phyloP scores from a whole-genome alignment of 2,113 vertebrate genomes.

The Alexandromys fortis region DNA sequence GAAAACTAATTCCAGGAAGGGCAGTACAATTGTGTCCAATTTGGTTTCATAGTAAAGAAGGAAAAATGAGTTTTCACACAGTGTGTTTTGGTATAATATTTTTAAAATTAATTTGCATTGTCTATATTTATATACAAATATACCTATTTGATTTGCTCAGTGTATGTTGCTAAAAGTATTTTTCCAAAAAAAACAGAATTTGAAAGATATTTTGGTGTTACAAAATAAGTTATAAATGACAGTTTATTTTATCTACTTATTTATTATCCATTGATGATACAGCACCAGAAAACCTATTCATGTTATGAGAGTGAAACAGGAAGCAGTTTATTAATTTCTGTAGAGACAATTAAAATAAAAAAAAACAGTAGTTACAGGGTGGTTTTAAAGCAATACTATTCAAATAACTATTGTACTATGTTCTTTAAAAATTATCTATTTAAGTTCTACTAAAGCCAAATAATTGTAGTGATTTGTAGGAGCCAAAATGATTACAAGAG shows the following conservation, averaged over 20 bases:
- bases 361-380: not conserved
- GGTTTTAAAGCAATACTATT: not conserved
- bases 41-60: not conserved
- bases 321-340: not conserved
- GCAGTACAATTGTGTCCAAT: not conserved
- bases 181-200: not conserved
- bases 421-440: not conserved
- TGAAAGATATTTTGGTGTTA: not conserved
- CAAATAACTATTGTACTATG: not conserved
- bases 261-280: not conserved
- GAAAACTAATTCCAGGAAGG: not conserved
- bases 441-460: not conserved
- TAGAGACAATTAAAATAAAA: not conserved
- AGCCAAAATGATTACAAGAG: not conserved
- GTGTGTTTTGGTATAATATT: not conserved
- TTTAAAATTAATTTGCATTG: not conserved
- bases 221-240: not conserved
- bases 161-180: not conserved
- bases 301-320: not conserved
- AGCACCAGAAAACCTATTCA: not conserved
- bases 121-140: not conserved
- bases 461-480: not conserved
- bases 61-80: not conserved
- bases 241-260: slow-evolving; percentile 13
- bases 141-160: not conserved